phyloP scores from a whole-genome alignment of 2,113 vertebrate species.

The Terrapene triunguis region DNA sequence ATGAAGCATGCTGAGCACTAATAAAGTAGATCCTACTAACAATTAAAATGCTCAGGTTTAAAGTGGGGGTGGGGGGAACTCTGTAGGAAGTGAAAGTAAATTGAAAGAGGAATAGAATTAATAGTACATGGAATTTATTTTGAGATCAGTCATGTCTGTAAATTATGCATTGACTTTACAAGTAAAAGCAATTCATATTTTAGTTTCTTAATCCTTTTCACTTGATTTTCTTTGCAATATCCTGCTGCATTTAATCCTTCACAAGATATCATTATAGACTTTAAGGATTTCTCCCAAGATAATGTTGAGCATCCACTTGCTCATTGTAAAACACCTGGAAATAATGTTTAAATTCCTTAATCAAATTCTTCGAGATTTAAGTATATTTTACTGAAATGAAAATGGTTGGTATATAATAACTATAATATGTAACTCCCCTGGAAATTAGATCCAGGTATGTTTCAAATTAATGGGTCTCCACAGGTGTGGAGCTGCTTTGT shows the following conservation, averaged over 20 bases:
- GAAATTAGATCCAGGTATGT: fast-evolving
- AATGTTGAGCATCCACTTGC: background rate
- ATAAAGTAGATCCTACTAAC: background rate
- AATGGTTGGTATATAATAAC: background rate
- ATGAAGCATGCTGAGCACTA: background rate
- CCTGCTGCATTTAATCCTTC: background rate
- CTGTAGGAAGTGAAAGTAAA: background rate
- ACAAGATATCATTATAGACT: background rate
- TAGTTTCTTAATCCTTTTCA: background rate
- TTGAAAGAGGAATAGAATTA: background rate
- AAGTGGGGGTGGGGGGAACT: background rate
- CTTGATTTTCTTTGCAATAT: background rate
- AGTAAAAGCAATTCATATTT: background rate
- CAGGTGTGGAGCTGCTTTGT: slow-evolving; percentile 96
- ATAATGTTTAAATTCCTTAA: background rate
- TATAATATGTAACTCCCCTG: fast-evolving
- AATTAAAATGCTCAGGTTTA: background rate
- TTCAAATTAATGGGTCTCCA: fast-evolving
- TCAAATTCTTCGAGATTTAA: background rate
- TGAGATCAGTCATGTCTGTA: background rate
- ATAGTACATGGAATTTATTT: background rate
- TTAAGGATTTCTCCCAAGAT: background rate
- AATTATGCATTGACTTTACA: background rate
- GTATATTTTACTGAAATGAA: background rate
- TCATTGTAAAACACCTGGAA: background rate